phyloP scores from a whole-genome alignment of 1,140 invertebrate species.

The Kradibia gibbosae region DNA sequence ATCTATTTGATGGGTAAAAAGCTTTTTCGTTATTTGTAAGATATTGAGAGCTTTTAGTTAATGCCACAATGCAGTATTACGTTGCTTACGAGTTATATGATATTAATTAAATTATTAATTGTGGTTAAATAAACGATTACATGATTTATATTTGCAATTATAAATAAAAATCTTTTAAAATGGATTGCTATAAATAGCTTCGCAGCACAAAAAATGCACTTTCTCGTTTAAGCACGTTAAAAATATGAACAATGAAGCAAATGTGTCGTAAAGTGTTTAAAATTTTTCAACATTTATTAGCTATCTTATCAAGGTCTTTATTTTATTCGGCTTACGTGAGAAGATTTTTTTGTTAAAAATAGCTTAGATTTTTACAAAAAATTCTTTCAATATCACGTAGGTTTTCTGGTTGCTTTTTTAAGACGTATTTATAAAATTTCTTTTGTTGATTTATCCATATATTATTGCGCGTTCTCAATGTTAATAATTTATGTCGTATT shows the following conservation, averaged over 20 bases:
- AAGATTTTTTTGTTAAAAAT: slow-evolving; percentile 1
- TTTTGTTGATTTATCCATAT: no score
- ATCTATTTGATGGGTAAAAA: slow-evolving; percentile 35
- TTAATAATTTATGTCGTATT: background rate
- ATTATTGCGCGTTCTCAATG: no score
- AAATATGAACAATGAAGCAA: slow-evolving; percentile 38
- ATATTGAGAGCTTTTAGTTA: slow-evolving; percentile 45
- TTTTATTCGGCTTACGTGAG: slow-evolving; percentile 53
- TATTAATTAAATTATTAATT: no score
- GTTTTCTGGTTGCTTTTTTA: slow-evolving; percentile 22
- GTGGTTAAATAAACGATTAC: no score
- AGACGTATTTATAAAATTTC: background rate
- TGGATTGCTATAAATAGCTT: slow-evolving; percentile 56
- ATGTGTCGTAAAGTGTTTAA: slow-evolving; percentile 45
- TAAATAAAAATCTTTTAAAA: no score
- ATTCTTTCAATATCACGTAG: background rate
- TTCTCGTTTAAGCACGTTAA: slow-evolving; percentile 49
- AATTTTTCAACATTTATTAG: slow-evolving; percentile 25
- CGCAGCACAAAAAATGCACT: slow-evolving; percentile 52
- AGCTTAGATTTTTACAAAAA: background rate
- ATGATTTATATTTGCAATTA: no score
- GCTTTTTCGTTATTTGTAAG: slow-evolving; percentile 45
- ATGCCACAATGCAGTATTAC: slow-evolving; percentile 27
- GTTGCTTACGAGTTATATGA: no score
- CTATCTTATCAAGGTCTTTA: slow-evolving; percentile 44